Evolutionary conservation across 1,140 invertebrate genomes (phyloP), one percentile per base, ranked within the genome.

Genomic region (Schlechtendalia chinensis): DNA sequence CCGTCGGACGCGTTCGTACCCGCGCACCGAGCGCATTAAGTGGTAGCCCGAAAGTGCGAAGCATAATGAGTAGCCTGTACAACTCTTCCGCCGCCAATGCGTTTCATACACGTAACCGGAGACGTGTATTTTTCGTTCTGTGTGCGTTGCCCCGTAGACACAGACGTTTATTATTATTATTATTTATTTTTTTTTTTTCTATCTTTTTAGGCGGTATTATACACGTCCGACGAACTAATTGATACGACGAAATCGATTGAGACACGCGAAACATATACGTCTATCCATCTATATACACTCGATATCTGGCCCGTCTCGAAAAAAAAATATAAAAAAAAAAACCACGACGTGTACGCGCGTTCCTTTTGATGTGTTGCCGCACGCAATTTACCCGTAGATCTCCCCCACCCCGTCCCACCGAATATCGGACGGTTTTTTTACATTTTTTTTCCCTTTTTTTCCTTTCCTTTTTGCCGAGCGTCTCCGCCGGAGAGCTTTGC

Each of bases 161-260:
- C 27, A 65, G 24, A 65, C 61, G 59, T 61, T 65, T 65, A 54
- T 54, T 54, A 19, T 54, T 54, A 19, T 54, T 54, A 19, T 54
- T 54, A 19, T 54, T 16, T 10, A 45, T 45, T 59, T 59, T 63
- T 63, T n/a, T 39, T 22, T 32, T 63, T 29, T 16, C 32, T 63
- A 32, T 63, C 6, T 17, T n/a, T 32, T 19, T 4, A 17, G 65
- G n/a, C n/a, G n/a, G 39, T 69, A 67, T 19, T 22, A 22, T 69
- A 65, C n/a, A 24, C 39, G 65, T 47, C 65, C 39, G 65, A 69
- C 65, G 65, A 39, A 69, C 39, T 47, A 47, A 69, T 69, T 69
- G 65, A 69, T 69, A 69, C 65, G 65, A 69, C 39, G 65, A 69
- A 69, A 69, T 69, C 65, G 65, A 69, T 69, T 69, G 65, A 69